Base-by-base conservation (phyloP, 2,113 vertebrate genomes). In the Phaetusa simplex region DNA sequence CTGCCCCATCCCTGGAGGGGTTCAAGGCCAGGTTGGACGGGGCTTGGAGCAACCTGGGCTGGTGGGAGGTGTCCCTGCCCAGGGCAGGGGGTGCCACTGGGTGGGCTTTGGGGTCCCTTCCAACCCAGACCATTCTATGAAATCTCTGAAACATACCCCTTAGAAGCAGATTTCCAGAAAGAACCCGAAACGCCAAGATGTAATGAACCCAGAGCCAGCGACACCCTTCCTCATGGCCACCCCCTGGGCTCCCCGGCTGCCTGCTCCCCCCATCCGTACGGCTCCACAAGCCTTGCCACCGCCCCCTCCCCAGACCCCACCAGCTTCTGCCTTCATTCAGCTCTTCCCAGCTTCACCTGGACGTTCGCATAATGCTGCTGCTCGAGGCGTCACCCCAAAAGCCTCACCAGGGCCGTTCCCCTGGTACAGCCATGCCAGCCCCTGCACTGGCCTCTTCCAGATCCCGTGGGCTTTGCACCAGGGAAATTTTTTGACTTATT, bases 351-450 rank as follows among this genome's bases (percentile, higher is more conserved):
- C 40, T 34, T 45, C 5, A 1, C 43, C 5, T 36, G 15, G n/a
- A 38, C 2, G 2, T 8, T 27, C 1, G 1, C 20, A 43, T 0
- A 5, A 26, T 2, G 24, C 13, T 69, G 34, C 24, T 4, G 1
- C n/a, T n/a, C 4, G 0, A 5, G 4, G 20, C 17, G 2, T 47
- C 14, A 27, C 49, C 43, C 26, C 12, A 24, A 53, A 64, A 73
- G n/a, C 42, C 62, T 86, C 70, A 11, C 27, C 22, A 3, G n/a
- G 14, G 47, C 27, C 45, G n/a, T 18, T 12, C 17, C 14, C 27
- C 13, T 1, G 0, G 5, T 17, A 43, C 65, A 34, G 38, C 34
- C 1, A 0, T 22, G 36, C 29, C 58, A 65, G 50, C 21, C 30
- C 5, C 0, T 8, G 64, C 24, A 6, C 84, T 8, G 42, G 42